phyloP scores from a whole-genome alignment of 2,113 vertebrate species.

The Riparia riparia region DNA sequence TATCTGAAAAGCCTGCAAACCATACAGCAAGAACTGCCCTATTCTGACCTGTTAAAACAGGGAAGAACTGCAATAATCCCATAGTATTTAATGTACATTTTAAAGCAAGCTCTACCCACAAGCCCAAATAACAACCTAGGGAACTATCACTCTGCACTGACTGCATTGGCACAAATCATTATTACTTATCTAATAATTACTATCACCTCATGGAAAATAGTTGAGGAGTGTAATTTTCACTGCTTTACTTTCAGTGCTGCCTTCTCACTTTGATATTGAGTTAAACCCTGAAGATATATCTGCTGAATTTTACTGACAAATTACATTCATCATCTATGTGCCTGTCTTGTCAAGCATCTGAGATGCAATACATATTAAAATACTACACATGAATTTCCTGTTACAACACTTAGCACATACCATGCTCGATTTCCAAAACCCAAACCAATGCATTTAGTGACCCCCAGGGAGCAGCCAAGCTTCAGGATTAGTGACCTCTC shows the following conservation, averaged over 20 bases:
- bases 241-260: constrained; percentile 10
- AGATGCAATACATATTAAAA: constrained; percentile 28
- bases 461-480: constrained; percentile 24
- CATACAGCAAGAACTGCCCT: constrained; percentile 61
- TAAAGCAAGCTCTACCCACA: constrained; percentile 58
- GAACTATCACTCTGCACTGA: constrained; percentile 52
- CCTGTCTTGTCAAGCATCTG: constrained; percentile 35
- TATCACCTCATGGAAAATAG: constrained; percentile 41
- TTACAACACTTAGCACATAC: constrained; percentile 5
- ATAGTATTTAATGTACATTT: constrained; percentile 29
- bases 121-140: constrained; percentile 56
- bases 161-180: constrained; percentile 55
- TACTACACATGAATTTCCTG: neutral
- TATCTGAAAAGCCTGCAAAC: constrained; percentile 64
- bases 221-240: constrained; percentile 32
- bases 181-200: constrained; percentile 67
- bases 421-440: constrained; percentile 21
- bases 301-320: constrained; percentile 52
- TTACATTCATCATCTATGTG: constrained; percentile 23
- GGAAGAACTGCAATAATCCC: constrained; percentile 66
- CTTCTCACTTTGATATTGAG: neutral
- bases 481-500: neutral
- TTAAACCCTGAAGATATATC: constrained; percentile 38
- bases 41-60: constrained; percentile 68
- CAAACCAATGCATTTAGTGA: neutral